A percentile compares a stretch with the other conserved stretches of the same genome.
Evolutionary conservation across 2,888 invertebrate genomes (phyloP).

Genomic region (Orgyia antiqua): DNA sequence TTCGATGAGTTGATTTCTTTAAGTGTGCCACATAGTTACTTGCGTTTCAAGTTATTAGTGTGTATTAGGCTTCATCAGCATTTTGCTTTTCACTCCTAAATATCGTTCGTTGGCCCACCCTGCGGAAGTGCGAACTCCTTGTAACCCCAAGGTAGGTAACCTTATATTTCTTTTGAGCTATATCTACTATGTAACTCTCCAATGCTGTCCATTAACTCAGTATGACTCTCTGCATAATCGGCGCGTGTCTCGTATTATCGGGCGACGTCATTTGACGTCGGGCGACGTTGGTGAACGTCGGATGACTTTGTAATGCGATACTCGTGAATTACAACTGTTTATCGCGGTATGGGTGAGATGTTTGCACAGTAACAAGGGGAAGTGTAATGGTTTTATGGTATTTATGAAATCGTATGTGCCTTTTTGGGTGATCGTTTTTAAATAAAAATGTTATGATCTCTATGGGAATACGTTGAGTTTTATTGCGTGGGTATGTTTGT

Average conservation of each 20-base stretch:
- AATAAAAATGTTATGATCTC: conserved; percentile 21
- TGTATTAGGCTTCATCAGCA: no score
- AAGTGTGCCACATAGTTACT: conserved; percentile 1
- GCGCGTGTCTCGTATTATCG: conserved; percentile 72
- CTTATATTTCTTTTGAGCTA: no score
- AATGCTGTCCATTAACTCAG: no score
- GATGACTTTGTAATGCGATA: conserved; percentile 47
- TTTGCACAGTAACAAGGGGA: conserved; percentile 32
- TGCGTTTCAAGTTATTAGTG: background rate
- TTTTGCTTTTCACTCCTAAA: no score
- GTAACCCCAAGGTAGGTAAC: no score
- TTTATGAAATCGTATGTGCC: conserved; percentile 48
- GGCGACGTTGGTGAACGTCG: no score
- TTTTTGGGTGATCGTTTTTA: conserved; percentile 31
- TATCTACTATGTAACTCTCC: conserved; percentile 23
- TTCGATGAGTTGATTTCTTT: conserved; percentile 8
- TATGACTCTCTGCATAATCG: conserved; percentile 58
- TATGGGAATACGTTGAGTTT: no score
- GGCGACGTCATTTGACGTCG: no score
- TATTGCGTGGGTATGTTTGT: no score
- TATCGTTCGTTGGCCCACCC: no score
- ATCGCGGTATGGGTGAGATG: conserved; percentile 48
- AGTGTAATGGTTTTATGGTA: conserved; percentile 54
- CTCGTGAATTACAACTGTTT: conserved; percentile 72
- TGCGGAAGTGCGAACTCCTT: no score